These are phyloP conservation scores for Scaptomyza hsui DNA, from an alignment of 1,140 invertebrate species.

Conservation along the genomic window DNA sequence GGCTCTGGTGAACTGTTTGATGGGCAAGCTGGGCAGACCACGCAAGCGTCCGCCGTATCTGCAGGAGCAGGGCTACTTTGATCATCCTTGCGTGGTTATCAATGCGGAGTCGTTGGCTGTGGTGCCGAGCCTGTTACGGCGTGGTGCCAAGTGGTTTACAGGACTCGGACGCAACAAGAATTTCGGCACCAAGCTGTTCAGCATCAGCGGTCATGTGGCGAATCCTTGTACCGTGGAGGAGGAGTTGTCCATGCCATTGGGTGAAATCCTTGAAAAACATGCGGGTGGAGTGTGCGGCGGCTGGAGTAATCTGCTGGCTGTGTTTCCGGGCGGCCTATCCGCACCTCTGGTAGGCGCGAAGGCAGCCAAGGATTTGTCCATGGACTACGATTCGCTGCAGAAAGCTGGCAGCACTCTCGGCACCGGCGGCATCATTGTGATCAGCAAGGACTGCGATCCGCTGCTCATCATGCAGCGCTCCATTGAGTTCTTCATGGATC, in stretches of 20 bases:
- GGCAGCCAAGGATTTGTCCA: constrained; percentile 95
- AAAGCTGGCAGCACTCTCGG: constrained; percentile 96
- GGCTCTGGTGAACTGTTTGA: constrained; percentile 98
- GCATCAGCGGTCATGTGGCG: constrained; percentile 99
- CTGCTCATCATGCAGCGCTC: constrained; percentile 96
- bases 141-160: constrained; percentile 97
- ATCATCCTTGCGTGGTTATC: constrained; percentile 97
- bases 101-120: constrained; percentile 99
- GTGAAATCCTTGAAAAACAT: constrained; percentile 97
- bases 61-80: constrained; percentile 98
- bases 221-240: constrained; percentile 99
- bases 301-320: constrained; percentile 98
- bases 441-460: constrained; percentile 98
- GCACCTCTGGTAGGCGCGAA: constrained; percentile 96
- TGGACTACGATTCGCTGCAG: constrained; percentile 98
- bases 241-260: constrained; percentile 99
- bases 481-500: constrained; percentile 98
- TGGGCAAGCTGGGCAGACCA: constrained; percentile 99
- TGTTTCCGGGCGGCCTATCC: constrained; percentile 99
- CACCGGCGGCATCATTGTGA: constrained; percentile 99
- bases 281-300: constrained; percentile 98
- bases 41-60: constrained; percentile 99
- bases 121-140: constrained; percentile 96
- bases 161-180: constrained; percentile 96
- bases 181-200: constrained; percentile 98